Conservation (phyloP, 2,113 vertebrate genomes). For the Hemicordylus capensis region DNA sequence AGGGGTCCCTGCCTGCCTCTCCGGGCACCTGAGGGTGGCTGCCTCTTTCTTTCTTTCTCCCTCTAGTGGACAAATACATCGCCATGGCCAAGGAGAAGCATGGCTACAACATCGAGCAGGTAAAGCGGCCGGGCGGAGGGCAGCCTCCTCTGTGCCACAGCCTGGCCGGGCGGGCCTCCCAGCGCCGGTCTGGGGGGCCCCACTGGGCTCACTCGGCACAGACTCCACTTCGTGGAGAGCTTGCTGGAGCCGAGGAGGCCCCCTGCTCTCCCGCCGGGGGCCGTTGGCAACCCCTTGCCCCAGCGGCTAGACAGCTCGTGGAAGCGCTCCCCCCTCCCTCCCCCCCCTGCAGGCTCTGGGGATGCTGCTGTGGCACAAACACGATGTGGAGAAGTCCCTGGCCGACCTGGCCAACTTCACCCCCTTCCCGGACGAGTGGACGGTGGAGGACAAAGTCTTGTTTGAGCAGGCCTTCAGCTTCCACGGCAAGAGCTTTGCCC, state of each 20-base stretch:
- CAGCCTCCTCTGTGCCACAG: no score
- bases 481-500: conserved; percentile 83
- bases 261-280: no score
- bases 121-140: no score
- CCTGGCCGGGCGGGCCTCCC: no score
- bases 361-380: conserved; percentile 85
- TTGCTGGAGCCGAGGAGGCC: background rate
- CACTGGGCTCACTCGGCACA: no score
- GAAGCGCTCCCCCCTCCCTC: background rate
- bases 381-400: conserved; percentile 81
- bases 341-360: conserved; percentile 72
- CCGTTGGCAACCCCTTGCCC: no score
- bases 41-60: background rate
- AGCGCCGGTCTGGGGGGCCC: no score
- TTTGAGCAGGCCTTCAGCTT: conserved; percentile 85
- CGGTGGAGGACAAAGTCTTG: conserved; percentile 82
- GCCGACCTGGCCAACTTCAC: conserved; percentile 85
- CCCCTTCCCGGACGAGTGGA: conserved; percentile 84
- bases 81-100: conserved; percentile 92
- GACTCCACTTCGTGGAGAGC: background rate
- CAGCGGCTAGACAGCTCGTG: background rate
- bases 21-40: background rate
- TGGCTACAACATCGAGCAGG: conserved; percentile 93
- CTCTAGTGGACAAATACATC: conserved; percentile 90
- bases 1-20: no score